phyloP scores from a whole-genome alignment of 2,888 invertebrate species.

The Lasioglossum malachurum region DNA sequence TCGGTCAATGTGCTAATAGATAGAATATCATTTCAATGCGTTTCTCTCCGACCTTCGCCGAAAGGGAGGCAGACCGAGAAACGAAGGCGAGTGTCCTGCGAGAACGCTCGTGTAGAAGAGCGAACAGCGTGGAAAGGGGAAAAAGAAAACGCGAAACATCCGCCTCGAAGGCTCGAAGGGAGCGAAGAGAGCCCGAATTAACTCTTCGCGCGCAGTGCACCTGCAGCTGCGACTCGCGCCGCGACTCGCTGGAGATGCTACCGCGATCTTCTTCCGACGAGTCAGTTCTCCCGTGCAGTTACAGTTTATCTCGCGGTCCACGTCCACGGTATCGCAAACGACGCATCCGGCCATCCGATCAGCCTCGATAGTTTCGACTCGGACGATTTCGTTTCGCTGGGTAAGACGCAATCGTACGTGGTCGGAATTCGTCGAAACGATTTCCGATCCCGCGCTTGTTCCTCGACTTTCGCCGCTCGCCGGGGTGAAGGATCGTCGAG shows the following conservation, averaged over 20 bases:
- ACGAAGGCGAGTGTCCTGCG: background rate
- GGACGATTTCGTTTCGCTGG: background rate
- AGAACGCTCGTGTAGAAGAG: conserved; percentile 23
- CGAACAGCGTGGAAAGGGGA: conserved; percentile 26
- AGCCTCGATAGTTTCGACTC: background rate
- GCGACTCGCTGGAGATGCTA: conserved; percentile 55
- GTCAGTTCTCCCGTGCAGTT: background rate
- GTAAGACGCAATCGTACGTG: background rate
- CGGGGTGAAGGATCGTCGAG: background rate
- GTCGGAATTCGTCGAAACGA: background rate
- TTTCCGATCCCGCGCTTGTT: background rate
- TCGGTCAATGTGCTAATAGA: too few relatives aligned
- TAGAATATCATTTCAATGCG: background rate
- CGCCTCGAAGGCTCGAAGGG: conserved; percentile 50
- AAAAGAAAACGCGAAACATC: conserved; percentile 39
- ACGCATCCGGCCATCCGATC: background rate
- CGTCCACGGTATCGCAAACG: background rate
- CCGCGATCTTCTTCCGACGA: background rate
- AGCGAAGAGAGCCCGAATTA: conserved; percentile 76
- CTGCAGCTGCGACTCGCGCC: conserved; percentile 65
- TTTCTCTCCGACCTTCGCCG: background rate
- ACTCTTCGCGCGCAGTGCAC: conserved; percentile 71
- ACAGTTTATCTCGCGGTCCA: background rate
- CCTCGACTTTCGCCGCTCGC: background rate
- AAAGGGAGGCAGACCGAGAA: background rate